Conservation (phyloP, 2,888 invertebrate genomes). For the Agelastica alni region DNA sequence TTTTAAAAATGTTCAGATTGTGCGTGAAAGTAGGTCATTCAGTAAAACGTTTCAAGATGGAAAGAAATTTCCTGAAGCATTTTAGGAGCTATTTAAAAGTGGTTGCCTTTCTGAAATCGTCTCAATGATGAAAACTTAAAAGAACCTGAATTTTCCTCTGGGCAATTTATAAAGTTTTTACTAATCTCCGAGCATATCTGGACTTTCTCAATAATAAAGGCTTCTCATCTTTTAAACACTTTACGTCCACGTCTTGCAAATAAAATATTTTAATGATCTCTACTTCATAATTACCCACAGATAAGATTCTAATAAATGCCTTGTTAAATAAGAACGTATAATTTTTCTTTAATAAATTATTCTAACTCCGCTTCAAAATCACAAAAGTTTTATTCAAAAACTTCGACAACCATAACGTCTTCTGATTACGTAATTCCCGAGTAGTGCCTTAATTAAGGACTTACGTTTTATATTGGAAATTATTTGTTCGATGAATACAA, state of each 20-base stretch:
- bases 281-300: slow-evolving; percentile 35
- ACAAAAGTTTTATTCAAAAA: slow-evolving; percentile 31
- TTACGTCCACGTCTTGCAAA: slow-evolving; percentile 38
- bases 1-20: too few relatives aligned
- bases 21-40: too few relatives aligned
- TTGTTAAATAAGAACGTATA: slow-evolving; percentile 29
- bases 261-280: slow-evolving; percentile 42
- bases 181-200: slow-evolving; percentile 50
- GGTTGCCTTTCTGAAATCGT: slow-evolving; percentile 42
- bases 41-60: neutral
- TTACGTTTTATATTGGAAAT: slow-evolving; percentile 4
- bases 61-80: slow-evolving; percentile 1
- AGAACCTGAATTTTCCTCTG: slow-evolving; percentile 42
- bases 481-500: slow-evolving; percentile 2
- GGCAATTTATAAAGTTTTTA: slow-evolving; percentile 51
- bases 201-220: slow-evolving; percentile 49
- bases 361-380: slow-evolving; percentile 27
- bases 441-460: slow-evolving; percentile 15
- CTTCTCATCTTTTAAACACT: slow-evolving; percentile 43
- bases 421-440: slow-evolving; percentile 19
- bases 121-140: slow-evolving; percentile 46
- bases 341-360: slow-evolving; percentile 31
- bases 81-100: slow-evolving; percentile 12
- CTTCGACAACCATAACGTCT: slow-evolving; percentile 28
- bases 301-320: slow-evolving; percentile 35